Conservation (phyloP, 2,113 vertebrate species). For the Cavia porcellus region DNA sequence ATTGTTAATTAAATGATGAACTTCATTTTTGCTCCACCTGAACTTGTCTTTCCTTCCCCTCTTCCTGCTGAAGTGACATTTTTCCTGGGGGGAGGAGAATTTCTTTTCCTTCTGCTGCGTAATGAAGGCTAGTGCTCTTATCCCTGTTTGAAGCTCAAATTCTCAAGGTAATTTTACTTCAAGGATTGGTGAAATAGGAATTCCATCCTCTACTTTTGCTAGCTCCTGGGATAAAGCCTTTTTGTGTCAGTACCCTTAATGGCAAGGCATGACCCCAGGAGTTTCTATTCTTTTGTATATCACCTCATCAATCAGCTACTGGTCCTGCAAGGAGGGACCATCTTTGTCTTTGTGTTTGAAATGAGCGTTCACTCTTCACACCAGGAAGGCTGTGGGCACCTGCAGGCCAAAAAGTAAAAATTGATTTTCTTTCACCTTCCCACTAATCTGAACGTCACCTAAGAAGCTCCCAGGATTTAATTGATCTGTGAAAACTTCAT, state of each 20-base stretch:
- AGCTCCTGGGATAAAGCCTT: slow-evolving; percentile 69
- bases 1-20: slow-evolving; percentile 83
- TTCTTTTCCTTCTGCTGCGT: slow-evolving; percentile 60
- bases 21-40: slow-evolving; percentile 66
- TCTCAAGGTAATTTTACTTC: slow-evolving; percentile 71
- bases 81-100: slow-evolving; percentile 14
- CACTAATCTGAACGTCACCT: slow-evolving; percentile 75
- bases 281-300: slow-evolving; percentile 47
- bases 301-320: slow-evolving; percentile 66
- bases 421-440: slow-evolving; percentile 66
- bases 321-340: slow-evolving; percentile 56
- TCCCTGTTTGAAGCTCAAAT: slow-evolving; percentile 80
- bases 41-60: slow-evolving; percentile 54
- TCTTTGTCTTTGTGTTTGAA: slow-evolving; percentile 78
- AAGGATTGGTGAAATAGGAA: slow-evolving; percentile 76
- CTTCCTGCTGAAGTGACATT: not conserved
- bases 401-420: slow-evolving; percentile 42
- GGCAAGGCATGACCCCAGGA: slow-evolving; percentile 61
- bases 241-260: slow-evolving; percentile 63
- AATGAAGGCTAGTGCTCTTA: slow-evolving; percentile 75
- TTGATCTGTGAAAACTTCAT: slow-evolving; percentile 71
- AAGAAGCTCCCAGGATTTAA: slow-evolving; percentile 70
- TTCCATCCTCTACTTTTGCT: slow-evolving; percentile 62
- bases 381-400: slow-evolving; percentile 48
- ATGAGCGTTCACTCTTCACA: slow-evolving; percentile 56